A percentile compares a stretch with the other conserved stretches of the same genome.
Evolutionary conservation across 2,797 vertebrate species (phyloP).

Genomic region (Coccyzus lansbergi): DNA sequence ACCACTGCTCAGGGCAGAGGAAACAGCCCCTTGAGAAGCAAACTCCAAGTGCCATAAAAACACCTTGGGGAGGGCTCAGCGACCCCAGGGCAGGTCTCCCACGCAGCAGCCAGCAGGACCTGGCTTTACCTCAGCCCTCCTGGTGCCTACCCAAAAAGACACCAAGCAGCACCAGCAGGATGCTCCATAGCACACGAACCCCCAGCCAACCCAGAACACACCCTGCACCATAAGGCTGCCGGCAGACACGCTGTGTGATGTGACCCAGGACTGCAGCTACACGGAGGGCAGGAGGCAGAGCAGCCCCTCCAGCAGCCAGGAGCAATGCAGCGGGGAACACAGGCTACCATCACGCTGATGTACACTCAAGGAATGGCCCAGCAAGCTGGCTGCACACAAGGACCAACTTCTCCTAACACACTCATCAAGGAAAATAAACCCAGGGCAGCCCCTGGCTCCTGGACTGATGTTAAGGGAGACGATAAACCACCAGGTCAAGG

Average conservation of each 20-base stretch:
- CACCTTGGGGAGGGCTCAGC: neutral
- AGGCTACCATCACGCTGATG: neutral
- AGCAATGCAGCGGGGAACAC: neutral
- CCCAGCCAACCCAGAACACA: rapidly evolving
- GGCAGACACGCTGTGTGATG: rapidly evolving
- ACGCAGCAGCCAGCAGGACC: neutral
- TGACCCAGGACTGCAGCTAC: rapidly evolving
- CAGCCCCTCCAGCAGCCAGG: too few species aligned
- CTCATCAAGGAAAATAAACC: rapidly evolving
- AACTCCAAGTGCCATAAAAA: neutral
- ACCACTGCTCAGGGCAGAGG: rapidly evolving
- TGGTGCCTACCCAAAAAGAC: neutral
- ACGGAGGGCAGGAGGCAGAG: neutral
- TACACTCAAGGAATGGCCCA: rapidly evolving
- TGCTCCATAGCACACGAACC: rapidly evolving
- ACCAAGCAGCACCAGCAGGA: rapidly evolving
- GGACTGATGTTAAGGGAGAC: neutral
- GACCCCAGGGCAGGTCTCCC: neutral
- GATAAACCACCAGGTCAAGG: rapidly evolving
- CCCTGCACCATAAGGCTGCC: rapidly evolving
- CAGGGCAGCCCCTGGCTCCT: neutral
- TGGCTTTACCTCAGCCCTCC: neutral
- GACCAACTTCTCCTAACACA: rapidly evolving
- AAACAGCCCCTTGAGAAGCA: rapidly evolving
- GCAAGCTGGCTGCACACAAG: rapidly evolving